These are phyloP conservation scores for Zaprionus davidi DNA, from an alignment of 1,140 invertebrate species.

Conservation along the genomic window DNA sequence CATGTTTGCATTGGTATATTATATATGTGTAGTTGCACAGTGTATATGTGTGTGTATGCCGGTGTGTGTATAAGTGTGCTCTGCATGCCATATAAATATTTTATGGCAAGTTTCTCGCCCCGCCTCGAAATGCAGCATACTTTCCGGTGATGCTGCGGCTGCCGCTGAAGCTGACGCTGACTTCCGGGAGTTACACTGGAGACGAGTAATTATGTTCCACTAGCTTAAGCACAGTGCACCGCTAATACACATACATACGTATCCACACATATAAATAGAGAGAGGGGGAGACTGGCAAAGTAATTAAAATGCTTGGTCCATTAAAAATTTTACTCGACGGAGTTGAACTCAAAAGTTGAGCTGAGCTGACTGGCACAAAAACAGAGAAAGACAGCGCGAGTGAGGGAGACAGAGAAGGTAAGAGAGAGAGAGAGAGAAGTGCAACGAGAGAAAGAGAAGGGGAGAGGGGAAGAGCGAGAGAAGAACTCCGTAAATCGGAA, in stretches of 20 bases:
- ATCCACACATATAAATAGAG: not conserved
- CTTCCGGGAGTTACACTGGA: slow-evolving; percentile 76
- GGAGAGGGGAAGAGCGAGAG: not conserved
- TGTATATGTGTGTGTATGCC: slow-evolving; percentile 24
- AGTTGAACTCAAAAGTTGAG: slow-evolving; percentile 79
- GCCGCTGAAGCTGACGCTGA: slow-evolving; percentile 59
- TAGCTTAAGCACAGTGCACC: slow-evolving; percentile 68
- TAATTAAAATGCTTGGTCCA: slow-evolving; percentile 82
- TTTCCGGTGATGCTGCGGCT: slow-evolving; percentile 71
- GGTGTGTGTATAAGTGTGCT: slow-evolving; percentile 15
- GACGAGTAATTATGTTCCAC: slow-evolving; percentile 81
- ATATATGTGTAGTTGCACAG: slow-evolving; percentile 16
- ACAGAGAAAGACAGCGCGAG: not conserved
- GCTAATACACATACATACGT: slow-evolving; percentile 11
- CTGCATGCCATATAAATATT: slow-evolving; percentile 64
- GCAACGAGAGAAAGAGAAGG: not conserved
- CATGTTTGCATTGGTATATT: slow-evolving; percentile 57
- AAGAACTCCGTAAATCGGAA: slow-evolving; percentile 30
- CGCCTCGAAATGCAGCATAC: slow-evolving; percentile 55
- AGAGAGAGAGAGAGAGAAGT: slow-evolving; percentile 9
- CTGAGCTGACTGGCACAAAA: slow-evolving; percentile 55
- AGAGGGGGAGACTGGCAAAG: slow-evolving; percentile 50
- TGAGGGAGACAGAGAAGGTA: not conserved
- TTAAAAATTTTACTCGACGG: slow-evolving; percentile 79
- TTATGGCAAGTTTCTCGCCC: slow-evolving; percentile 74